Evolutionary conservation across 2,113 vertebrate species (phyloP), one percentile per base, ranked within the genome.

Genomic region (Acanthisitta chloris): DNA sequence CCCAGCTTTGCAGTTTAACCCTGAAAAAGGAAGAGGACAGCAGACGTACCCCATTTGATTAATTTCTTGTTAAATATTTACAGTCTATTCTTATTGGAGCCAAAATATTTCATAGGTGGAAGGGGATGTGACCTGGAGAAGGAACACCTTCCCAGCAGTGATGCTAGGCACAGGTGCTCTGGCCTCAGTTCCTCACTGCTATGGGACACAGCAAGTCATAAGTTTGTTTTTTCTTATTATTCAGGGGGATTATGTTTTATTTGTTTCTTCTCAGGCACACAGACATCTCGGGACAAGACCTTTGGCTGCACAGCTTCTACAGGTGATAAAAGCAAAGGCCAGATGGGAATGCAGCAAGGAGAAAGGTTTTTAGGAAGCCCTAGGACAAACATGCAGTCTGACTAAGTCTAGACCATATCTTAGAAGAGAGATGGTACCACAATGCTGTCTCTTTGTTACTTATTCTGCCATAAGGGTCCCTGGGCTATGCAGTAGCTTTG

Each of bases 151-250:
- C 8, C 34, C 45, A 45, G 7, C 4, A 77, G 71, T 2, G 0
- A 76, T 1, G 0, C 12, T 38, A 65, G 66, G 55, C 17, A 81
- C 0, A 6, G 19, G 25, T 2, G 2, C 12, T 85, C 46, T 3
- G 10, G 42, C 23, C 33, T 90, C 52, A 34, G 33, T 18, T 81
- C 23, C 62, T 34, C 58, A 12, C 26, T 76, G 25, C 58, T 64
- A 14, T 0, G 1, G n/a, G 36, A 77, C 49, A 67, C 36, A 66
- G 46, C 24, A 72, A 73, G 45, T 25, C 51, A 55, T 57, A 64
- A 8, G 4, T 48, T 69, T 67, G 7, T 64, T 72, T 45, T 64
- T 14, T 3, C 12, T 40, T 49, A 24, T 57, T 83, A 29, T 34
- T 74, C 29, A 67, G 57, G 8, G 17, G 9, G 25, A 54, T 67